These are phyloP conservation scores for Habropoda laboriosa DNA, from an alignment of 1,140 invertebrate species.

Conservation along the genomic window DNA sequence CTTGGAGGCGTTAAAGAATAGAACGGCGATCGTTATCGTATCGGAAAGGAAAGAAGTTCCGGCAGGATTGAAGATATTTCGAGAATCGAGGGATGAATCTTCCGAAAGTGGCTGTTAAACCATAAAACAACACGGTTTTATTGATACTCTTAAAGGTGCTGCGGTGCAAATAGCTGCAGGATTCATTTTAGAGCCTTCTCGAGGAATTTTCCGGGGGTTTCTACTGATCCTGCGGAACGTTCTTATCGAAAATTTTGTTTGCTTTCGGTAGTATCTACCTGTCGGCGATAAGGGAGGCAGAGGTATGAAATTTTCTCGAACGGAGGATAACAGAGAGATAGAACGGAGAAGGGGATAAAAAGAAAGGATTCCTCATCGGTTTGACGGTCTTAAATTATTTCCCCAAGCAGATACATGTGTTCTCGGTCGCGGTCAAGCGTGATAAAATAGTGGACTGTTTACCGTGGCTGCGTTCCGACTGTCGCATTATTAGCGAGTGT, in stretches of 20 bases:
- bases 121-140: background rate
- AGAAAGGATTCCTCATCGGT: too few species aligned
- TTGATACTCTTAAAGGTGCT: background rate
- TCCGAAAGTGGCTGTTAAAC: constrained; percentile 5
- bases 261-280: background rate
- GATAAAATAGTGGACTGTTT: constrained; percentile 51
- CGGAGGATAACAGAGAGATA: background rate
- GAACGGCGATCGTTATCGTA: background rate
- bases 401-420: constrained; percentile 3
- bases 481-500: constrained; percentile 51
- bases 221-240: background rate
- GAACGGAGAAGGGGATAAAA: background rate
- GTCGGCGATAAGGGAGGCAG: too few species aligned
- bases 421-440: constrained; percentile 40
- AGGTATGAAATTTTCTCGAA: background rate
- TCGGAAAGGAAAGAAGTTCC: background rate
- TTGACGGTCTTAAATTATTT: constrained; percentile 17
- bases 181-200: background rate
- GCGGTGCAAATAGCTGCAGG: too few species aligned
- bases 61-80: background rate
- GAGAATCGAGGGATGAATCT: background rate
- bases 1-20: background rate
- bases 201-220: background rate
- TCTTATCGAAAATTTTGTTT: background rate
- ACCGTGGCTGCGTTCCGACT: constrained; percentile 43